These are phyloP conservation scores for Periplaneta americana DNA, from an alignment of 1,140 invertebrate genomes.

Conservation along the genomic window DNA sequence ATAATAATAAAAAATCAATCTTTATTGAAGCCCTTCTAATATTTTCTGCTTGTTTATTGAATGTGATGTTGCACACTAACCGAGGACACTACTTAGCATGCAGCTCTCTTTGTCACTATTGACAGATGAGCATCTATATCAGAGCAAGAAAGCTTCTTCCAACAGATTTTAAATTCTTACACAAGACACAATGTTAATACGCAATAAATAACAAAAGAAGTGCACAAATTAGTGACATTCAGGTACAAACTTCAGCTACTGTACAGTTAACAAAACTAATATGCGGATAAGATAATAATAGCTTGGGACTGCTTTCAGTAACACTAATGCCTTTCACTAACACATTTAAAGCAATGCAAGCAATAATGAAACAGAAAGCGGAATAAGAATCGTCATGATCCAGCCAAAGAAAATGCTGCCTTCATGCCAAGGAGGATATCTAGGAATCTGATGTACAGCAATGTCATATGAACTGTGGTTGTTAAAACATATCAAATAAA, in stretches of 20 bases:
- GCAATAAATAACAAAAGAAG: background rate
- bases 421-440: background rate
- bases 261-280: background rate
- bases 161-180: background rate
- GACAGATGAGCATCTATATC: background rate
- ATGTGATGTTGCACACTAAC: background rate
- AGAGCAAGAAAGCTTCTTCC: background rate
- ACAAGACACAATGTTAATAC: background rate
- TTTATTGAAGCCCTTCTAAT: too few relatives aligned
- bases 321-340: background rate
- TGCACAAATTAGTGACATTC: background rate
- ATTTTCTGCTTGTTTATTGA: background rate
- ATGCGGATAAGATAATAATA: background rate
- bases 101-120: too few relatives aligned
- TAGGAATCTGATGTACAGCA: background rate
- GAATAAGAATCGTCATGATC: background rate
- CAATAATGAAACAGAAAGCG: background rate
- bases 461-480: background rate
- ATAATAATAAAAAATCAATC: too few relatives aligned
- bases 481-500: slow-evolving; percentile 2
- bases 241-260: background rate
- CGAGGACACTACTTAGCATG: background rate
- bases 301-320: too few relatives aligned
- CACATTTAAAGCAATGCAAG: background rate
- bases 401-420: background rate